Evolutionary conservation across 2,113 vertebrate genomes (phyloP), one percentile per base, ranked within the genome.

Genomic region (Tympanuchus pallidicinctus): DNA sequence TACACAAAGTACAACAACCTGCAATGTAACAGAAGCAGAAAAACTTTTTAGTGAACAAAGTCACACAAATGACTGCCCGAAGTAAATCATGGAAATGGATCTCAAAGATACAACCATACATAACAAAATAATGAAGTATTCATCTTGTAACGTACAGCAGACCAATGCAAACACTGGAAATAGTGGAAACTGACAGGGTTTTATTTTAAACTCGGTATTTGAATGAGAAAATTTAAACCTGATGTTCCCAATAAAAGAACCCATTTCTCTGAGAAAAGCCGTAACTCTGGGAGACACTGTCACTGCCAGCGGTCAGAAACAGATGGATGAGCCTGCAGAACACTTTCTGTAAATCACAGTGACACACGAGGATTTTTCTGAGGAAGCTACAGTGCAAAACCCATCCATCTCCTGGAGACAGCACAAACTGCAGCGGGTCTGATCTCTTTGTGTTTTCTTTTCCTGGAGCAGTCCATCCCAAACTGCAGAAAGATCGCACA

Each of bases 221-320:
- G 50, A 96, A 32, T 63, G 61, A 61, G 81, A 88, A 97, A 95
- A 96, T 86, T 52, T 88, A 95, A 95, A 84, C 66, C 87, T 54
- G 19, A 88, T 95, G 92, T 88, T 95, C 47, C 63, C 50, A 90
- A 91, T 88, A 81, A 63, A 82, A 94, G 52, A 86, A 77, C 45
- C 82, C 40, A 43, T 76, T 92, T 76, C 79, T 60, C 34, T 86
- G 22, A 82, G 63, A 18, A 86, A 93, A 76, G 57, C 43, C 30
- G 8, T 71, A 67, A 88, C 89, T 93, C 71, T 80, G 88, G 36
- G 66, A 93, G 27, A 63, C 63, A 72, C 66, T 93, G 50, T 59
- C 73, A 93, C 79, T 92, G 94, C 43, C 73, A 96, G 63, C 34
- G 47, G 77, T 57, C 82, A 91, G 89, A 94, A 96, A 95, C 1